Percentiles rank a stretch among this genome's conserved stretches.
Evolutionary conservation across 2,797 vertebrate species (phyloP).

Genomic region (Columba guinea): DNA sequence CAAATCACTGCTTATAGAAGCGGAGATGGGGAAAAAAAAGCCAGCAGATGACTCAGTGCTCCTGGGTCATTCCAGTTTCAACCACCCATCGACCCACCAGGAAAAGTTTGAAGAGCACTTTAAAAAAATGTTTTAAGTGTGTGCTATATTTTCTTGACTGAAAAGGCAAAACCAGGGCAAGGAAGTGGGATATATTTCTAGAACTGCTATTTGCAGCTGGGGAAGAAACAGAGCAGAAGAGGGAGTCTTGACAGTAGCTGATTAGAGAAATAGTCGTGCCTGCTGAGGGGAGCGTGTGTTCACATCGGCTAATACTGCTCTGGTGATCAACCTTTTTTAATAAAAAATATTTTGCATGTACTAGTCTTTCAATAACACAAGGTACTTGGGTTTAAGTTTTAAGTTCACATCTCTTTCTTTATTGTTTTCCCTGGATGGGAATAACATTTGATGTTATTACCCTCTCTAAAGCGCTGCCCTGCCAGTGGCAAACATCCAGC

Average conservation of each 20-base stretch:
- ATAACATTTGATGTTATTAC: not conserved
- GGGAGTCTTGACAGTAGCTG: not conserved
- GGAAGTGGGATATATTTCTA: not conserved
- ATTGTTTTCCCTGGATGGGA: not conserved
- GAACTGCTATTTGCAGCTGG: not conserved
- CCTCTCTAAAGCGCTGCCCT: not conserved
- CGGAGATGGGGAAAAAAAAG: not conserved
- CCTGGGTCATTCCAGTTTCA: not conserved
- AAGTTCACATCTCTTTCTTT: not conserved
- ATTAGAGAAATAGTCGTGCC: not conserved
- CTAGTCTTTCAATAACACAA: not conserved
- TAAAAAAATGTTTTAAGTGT: not conserved
- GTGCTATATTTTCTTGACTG: not conserved
- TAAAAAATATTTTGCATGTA: not conserved
- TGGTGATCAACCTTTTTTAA: not conserved
- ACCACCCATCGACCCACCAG: not conserved
- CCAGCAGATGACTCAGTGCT: not conserved
- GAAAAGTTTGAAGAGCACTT: not conserved
- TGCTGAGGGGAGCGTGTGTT: not conserved
- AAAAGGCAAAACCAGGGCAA: not conserved
- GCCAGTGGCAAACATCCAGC: not conserved
- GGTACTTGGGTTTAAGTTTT: not conserved
- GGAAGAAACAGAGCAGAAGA: not conserved
- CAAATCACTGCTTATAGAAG: conserved; percentile 13
- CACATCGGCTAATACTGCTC: not conserved